These are phyloP conservation scores for Acleris literana DNA, from an alignment of 2,888 invertebrate species.

Conservation along the genomic window DNA sequence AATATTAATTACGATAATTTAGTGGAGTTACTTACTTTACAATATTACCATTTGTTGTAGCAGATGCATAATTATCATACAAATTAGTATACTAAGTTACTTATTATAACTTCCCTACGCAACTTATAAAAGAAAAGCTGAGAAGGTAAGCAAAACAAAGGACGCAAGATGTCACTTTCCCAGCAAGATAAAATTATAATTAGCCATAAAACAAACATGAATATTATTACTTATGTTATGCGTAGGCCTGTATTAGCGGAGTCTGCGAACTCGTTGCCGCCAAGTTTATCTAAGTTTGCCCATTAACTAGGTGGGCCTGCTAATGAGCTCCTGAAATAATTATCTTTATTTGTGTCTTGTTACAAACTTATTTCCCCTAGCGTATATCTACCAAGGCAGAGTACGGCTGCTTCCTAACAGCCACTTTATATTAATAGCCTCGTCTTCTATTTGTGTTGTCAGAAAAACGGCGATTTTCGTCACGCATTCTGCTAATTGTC, in stretches of 20 bases:
- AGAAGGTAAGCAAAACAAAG: constrained; percentile 21
- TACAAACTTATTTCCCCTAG: constrained; percentile 35
- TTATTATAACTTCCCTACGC: background rate
- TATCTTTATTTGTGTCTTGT: constrained; percentile 49
- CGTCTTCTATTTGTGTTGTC: constrained; percentile 13
- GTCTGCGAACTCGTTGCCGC: constrained; percentile 42
- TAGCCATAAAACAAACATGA: constrained; percentile 30
- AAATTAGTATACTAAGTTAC: background rate
- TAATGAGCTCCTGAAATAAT: constrained; percentile 54
- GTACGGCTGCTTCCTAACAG: constrained; percentile 30
- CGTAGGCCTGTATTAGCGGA: constrained; percentile 40
- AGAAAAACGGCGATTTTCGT: constrained; percentile 19
- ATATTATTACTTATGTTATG: constrained; percentile 36
- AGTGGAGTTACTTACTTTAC: too few species aligned
- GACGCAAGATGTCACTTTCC: constrained; percentile 11
- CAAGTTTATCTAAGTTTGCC: constrained; percentile 52
- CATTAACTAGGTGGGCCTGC: constrained; percentile 54
- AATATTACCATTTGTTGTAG: background rate
- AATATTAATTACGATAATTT: too few species aligned
- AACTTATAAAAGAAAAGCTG: background rate
- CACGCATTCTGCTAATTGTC: constrained; percentile 29
- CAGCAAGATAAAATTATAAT: constrained; percentile 24
- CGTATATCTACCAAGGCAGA: constrained; percentile 26
- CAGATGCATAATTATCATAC: too few species aligned
- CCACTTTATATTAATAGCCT: constrained; percentile 33